These are phyloP conservation scores for Cephonodes hylas DNA, from an alignment of 2,888 invertebrate genomes.

Conservation along the genomic window DNA sequence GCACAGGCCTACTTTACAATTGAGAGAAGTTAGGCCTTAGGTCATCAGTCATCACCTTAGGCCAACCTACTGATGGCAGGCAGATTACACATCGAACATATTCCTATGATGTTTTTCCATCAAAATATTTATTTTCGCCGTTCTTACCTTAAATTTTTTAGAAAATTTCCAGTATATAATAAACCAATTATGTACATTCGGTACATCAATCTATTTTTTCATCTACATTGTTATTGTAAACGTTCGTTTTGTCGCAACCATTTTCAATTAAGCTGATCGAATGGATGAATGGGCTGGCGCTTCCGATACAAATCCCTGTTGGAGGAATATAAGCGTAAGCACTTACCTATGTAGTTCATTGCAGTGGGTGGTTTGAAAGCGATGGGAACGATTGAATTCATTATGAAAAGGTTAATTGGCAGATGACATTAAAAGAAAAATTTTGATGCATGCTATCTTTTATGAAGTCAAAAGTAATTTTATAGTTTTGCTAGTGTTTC, in stretches of 20 bases:
- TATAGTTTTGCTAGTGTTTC: too few relatives aligned
- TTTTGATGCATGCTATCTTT: not conserved
- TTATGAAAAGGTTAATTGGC: too few relatives aligned
- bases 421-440: not conserved
- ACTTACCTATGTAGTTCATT: not conserved
- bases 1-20: too few relatives aligned
- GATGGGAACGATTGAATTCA: not conserved
- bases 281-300: not conserved
- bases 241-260: not conserved
- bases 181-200: not conserved
- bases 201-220: not conserved
- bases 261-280: conserved; percentile 3
- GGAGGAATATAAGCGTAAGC: too few relatives aligned
- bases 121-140: too few relatives aligned
- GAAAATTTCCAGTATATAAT: not conserved
- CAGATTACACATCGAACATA: too few relatives aligned
- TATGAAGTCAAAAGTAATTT: too few relatives aligned
- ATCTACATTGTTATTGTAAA: not conserved
- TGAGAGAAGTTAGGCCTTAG: too few relatives aligned
- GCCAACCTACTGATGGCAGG: too few relatives aligned
- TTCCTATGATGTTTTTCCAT: too few relatives aligned
- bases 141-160: too few relatives aligned
- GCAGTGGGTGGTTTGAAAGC: not conserved
- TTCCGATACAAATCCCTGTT: not conserved
- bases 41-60: too few relatives aligned